Conservation (phyloP, 2,113 vertebrate species). For the Megaceryle torquata region DNA sequence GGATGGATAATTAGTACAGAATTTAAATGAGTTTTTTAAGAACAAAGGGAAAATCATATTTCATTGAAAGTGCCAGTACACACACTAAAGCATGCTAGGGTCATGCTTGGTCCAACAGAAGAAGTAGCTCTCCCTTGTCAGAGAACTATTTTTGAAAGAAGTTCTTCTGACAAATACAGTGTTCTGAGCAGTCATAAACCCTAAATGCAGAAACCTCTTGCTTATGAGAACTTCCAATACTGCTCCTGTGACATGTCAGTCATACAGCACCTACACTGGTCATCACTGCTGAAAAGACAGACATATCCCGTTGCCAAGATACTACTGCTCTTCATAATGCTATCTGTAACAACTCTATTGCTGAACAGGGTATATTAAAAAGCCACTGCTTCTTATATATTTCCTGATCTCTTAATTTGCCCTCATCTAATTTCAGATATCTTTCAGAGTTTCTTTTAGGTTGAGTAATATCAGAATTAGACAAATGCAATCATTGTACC, state of each 20-base stretch:
- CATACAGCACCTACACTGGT: not conserved
- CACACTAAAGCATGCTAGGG: not conserved
- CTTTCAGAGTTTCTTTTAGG: not conserved
- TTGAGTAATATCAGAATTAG: not conserved
- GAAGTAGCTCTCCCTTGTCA: not conserved
- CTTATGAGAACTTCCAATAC: not conserved
- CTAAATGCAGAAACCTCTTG: not conserved
- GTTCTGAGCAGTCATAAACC: not conserved
- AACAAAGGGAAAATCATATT: not conserved
- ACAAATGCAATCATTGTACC: not conserved
- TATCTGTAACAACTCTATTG: not conserved
- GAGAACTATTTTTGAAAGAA: not conserved
- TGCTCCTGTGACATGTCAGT: not conserved
- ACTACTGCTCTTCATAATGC: not conserved
- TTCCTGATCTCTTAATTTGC: not conserved
- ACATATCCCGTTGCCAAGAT: not conserved
- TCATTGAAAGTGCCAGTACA: not conserved
- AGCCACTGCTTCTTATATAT: not conserved
- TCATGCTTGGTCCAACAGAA: not conserved
- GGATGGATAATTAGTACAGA: not conserved
- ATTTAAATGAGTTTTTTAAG: not conserved
- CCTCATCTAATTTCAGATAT: not conserved
- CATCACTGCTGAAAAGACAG: not conserved
- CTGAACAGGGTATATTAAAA: not conserved
- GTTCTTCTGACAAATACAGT: not conserved